Evolutionary conservation across 2,113 vertebrate species (phyloP), one percentile per base, ranked within the genome.

Genomic region (Mixornis gularis): DNA sequence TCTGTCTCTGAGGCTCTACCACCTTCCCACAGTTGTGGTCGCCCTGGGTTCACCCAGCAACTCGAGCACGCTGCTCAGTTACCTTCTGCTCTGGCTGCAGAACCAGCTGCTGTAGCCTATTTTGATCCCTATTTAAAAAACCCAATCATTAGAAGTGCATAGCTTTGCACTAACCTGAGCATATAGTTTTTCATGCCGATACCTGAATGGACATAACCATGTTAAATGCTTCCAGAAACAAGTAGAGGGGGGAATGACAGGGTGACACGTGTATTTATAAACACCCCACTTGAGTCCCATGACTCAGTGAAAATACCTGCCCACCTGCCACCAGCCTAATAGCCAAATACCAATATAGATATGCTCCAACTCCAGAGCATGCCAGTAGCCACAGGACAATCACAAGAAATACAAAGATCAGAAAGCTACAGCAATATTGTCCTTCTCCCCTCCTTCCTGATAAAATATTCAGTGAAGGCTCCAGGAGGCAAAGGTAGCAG

Each of bases 1-100:
- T 81, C 25, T 43, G 30, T 48, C 36, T 74, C 52, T 51, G 29
- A 48, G 44, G 60, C 11, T 48, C 56, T 66, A 18, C 18, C 12
- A 18, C 0, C 3, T 79, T 82, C 64, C 30, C 3, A 2, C 59
- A 77, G 49, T 41, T 4, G 0, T 43, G n/a, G 20, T 74, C 20
- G 30, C 26, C 26, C 29, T 29, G 49, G 38, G 41, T 60, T 71
- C 2, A 7, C 27, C 44, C 40, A 79, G 25, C 30, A 48, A 76
- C 30, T 3, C 40, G n/a, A 71, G 17, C 22, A 16, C 30, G 24
- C 59, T 82, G 40, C 56, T 84, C 26, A 2, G 46, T 64, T 83
- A 59, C 74, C 21, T 29, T 63, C 51, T 70, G 46, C 56, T 51
- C 51, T 70, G 25, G n/a, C 69, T 69, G 60, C 14, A 9, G 25